Conservation (phyloP, 1,140 invertebrate genomes). For the Chelonus insularis region DNA sequence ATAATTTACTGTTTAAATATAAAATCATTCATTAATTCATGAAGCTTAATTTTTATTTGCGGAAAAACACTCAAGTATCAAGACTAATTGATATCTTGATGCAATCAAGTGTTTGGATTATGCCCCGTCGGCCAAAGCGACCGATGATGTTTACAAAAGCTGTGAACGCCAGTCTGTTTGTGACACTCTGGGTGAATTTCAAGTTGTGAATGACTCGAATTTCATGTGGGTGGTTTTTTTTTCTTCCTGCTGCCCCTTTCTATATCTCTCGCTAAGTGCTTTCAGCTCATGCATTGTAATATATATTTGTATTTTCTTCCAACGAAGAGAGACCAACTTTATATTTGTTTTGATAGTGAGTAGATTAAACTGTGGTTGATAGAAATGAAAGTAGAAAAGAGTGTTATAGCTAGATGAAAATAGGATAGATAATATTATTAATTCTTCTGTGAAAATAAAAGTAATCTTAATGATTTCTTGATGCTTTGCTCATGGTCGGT, state of each 20-base stretch:
- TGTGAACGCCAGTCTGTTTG: constrained; percentile 48
- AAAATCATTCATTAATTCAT: no score
- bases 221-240: constrained; percentile 26
- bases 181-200: constrained; percentile 40
- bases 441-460: no score
- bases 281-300: constrained; percentile 24
- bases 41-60: not conserved
- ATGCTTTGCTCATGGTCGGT: no score
- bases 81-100: constrained; percentile 56
- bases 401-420: no score
- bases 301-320: not conserved
- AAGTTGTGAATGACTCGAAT: constrained; percentile 20
- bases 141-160: constrained; percentile 50
- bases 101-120: constrained; percentile 59
- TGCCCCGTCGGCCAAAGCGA: constrained; percentile 29
- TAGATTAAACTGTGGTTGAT: no score
- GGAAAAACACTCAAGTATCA: constrained; percentile 24
- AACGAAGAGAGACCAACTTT: not conserved
- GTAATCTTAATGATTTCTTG: no score
- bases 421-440: no score
- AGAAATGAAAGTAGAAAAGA: no score
- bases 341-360: not conserved
- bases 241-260: not conserved
- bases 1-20: no score
- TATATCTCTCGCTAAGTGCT: constrained; percentile 11